phyloP scores from a whole-genome alignment of 2,113 vertebrate species.

The Brachypodius melanocephalos region DNA sequence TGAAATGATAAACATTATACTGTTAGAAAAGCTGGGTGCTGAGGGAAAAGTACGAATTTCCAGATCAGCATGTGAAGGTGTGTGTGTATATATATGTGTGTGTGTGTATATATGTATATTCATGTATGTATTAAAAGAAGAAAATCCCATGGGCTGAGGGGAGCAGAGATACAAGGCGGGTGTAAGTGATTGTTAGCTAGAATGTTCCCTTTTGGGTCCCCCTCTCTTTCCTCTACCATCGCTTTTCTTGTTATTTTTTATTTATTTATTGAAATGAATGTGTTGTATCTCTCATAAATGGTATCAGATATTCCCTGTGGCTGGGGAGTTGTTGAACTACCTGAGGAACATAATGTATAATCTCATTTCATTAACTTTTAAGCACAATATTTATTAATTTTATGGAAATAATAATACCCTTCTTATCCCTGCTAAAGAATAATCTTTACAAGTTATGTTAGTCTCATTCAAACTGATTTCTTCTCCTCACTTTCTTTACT shows the following conservation, averaged over 20 bases:
- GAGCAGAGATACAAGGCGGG: background rate
- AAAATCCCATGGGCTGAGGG: background rate
- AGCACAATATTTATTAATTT: constrained; percentile 26
- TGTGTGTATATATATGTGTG: background rate
- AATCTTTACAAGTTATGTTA: background rate
- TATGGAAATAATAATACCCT: background rate
- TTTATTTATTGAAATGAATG: constrained; percentile 42
- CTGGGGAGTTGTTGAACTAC: constrained; percentile 4
- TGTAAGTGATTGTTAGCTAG: background rate
- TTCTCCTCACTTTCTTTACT: background rate
- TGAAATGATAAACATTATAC: background rate
- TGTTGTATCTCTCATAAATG: background rate
- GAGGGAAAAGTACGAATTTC: background rate
- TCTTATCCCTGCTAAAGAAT: background rate
- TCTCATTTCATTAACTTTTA: constrained; percentile 20
- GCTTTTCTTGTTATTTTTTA: constrained; percentile 35
- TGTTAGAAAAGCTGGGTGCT: background rate
- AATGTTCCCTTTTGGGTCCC: background rate
- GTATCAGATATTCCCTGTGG: background rate
- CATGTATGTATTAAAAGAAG: constrained; percentile 1
- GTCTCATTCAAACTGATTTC: background rate
- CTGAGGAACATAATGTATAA: background rate
- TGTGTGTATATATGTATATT: constrained; percentile 34
- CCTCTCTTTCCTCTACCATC: constrained; percentile 2
- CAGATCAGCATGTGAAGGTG: fast-evolving